phyloP scores from a whole-genome alignment of 2,797 vertebrate species.

The Rhyacichthys aspro region DNA sequence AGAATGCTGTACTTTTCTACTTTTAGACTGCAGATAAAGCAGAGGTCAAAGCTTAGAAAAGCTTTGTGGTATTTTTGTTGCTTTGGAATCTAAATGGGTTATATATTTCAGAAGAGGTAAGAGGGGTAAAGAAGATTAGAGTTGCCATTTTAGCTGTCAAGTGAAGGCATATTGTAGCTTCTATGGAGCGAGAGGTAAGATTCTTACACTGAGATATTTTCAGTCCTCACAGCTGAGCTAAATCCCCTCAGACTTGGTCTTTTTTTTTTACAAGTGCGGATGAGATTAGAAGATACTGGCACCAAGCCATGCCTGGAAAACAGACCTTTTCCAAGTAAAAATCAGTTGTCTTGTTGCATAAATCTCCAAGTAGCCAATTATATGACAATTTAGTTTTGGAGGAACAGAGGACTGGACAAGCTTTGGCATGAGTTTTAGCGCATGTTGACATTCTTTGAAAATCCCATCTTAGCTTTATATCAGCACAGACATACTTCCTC shows the following conservation, averaged over 20 bases:
- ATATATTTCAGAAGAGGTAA: neutral
- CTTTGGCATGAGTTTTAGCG: constrained; percentile 45
- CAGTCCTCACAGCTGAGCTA: constrained; percentile 16
- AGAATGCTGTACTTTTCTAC: neutral
- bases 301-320: constrained; percentile 12
- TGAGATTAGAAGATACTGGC: constrained; percentile 26
- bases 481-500: constrained; percentile 21
- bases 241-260: constrained; percentile 14
- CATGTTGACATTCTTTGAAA: constrained; percentile 64
- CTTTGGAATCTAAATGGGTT: neutral
- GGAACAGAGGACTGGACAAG: constrained; percentile 34
- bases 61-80: neutral
- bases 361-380: constrained; percentile 1
- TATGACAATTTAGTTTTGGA: neutral
- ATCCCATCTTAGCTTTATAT: constrained; percentile 32
- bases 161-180: constrained; percentile 4
- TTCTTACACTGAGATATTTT: constrained; percentile 16
- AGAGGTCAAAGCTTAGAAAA: neutral
- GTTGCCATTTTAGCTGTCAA: neutral
- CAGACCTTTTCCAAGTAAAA: constrained; percentile 10
- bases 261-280: neutral
- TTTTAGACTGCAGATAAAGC: neutral
- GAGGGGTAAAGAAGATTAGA: neutral
- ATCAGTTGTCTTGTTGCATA: constrained; percentile 5
- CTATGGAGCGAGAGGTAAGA: neutral